These are phyloP conservation scores for Polia nebulosa DNA, from an alignment of 2,888 invertebrate species.

Conservation along the genomic window DNA sequence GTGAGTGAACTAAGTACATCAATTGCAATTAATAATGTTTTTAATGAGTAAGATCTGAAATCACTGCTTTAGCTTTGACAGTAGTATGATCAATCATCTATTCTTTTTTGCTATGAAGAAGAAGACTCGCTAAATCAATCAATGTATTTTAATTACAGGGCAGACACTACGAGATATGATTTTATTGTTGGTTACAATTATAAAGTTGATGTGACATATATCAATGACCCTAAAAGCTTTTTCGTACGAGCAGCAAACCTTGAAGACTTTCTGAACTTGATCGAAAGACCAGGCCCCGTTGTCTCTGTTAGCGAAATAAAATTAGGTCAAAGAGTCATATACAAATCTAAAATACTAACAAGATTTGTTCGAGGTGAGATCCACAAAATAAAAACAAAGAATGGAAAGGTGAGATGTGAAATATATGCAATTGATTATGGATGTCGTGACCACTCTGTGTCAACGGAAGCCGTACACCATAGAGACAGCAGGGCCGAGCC, in stretches of 20 bases:
- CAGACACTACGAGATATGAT: conserved; percentile 16
- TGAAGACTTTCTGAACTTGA: conserved; percentile 7
- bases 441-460: conserved; percentile 38
- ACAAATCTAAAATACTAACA: conserved; percentile 35
- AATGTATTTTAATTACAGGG: conserved; percentile 21
- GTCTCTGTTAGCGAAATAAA: conserved; percentile 13
- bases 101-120: background rate
- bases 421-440: conserved; percentile 61
- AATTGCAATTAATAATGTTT: background rate
- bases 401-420: conserved; percentile 5
- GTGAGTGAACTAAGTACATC: background rate
- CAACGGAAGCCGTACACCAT: conserved; percentile 15
- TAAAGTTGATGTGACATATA: conserved; percentile 50
- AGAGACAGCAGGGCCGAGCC: conserved; percentile 1
- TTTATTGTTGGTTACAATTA: conserved; percentile 41
- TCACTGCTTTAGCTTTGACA: no score
- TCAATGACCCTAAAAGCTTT: conserved; percentile 56
- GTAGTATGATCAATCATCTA: no score
- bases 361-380: conserved; percentile 53
- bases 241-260: conserved; percentile 34
- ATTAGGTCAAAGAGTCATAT: conserved; percentile 35
- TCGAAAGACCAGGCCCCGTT: conserved; percentile 36
- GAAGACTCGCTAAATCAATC: background rate
- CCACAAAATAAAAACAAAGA: background rate
- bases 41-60: background rate